Base-by-base conservation (phyloP, 2,113 vertebrate species). In the Nymphicus hollandicus region DNA sequence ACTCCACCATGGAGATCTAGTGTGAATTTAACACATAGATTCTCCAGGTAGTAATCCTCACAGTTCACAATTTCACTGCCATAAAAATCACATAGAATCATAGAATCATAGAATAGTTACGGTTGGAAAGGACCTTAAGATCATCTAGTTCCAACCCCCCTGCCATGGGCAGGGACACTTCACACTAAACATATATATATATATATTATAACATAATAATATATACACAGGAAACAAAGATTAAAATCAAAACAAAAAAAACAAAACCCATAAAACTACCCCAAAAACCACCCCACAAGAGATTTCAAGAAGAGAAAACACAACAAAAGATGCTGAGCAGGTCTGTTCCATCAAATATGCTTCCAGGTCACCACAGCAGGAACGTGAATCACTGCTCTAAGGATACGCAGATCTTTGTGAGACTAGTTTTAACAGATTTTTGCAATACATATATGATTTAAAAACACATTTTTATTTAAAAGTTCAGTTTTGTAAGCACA, bases 401-500 rank as follows among this genome's bases (percentile, higher is more conserved):
- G 74, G 7, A 27, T 39, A 74, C 53, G 61, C 56, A 76, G 87
- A 49, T 91, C 91, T 96, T 46, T 80, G 61, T 44, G 64, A 96
- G 79, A 58, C 35, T 79, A 85, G 56, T 87, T 65, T 91, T 78
- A 56, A n/a, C 49, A 95, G 76, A 69, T 58, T 91, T 96, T 74
- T 91, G 53, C 61, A 94, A 96, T 27, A 93, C 53, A 88, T 61
- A 86, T 6, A 8, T 82, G 61, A 89, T 86, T 97, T 94, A 64
- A 91, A 95, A 93, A 83, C 72, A 90, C 28, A 89, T 56, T 95
- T 97, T 39, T 80, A 64, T 55, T 94, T 95, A 87, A 46, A 72
- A 80, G 55, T 91, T 96, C 65, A 1, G 52, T 71, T 95, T 95
- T 93, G 43, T 88, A 94, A 95, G 91, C 69, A 96, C 94, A 95